Conservation (phyloP, 2,888 invertebrate genomes). For the Opisthograptis luteolata region DNA sequence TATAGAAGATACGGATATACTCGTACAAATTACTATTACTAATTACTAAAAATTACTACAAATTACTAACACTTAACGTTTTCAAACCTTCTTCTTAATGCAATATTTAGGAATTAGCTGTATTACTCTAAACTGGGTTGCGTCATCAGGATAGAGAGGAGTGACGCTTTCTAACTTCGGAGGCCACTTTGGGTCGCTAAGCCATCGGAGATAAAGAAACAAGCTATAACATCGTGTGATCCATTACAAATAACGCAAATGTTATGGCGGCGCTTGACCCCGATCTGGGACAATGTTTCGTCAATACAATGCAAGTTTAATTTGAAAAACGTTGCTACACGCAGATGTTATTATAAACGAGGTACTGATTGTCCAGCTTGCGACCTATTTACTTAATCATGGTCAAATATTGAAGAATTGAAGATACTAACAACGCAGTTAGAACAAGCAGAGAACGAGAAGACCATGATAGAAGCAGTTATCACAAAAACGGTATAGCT, state of each 20-base stretch:
- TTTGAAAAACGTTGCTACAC: conserved; percentile 18
- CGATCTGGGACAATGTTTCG: conserved; percentile 18
- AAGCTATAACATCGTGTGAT: conserved; percentile 13
- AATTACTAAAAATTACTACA: too few relatives aligned
- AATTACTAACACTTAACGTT: too few relatives aligned
- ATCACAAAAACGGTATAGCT: too few relatives aligned
- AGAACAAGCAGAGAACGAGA: neutral
- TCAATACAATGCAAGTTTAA: conserved; percentile 25
- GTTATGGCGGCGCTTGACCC: conserved; percentile 4
- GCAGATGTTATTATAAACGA: conserved; percentile 8
- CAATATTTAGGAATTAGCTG: too few relatives aligned
- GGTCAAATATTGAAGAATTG: conserved; percentile 16
- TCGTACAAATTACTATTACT: too few relatives aligned
- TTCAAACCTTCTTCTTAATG: too few relatives aligned
- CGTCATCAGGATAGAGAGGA: too few relatives aligned
- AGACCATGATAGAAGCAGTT: too few relatives aligned
- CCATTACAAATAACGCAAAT: conserved; percentile 10
- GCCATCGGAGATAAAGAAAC: neutral
- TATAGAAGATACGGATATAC: too few relatives aligned
- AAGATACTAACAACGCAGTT: neutral
- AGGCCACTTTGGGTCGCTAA: too few relatives aligned
- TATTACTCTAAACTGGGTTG: too few relatives aligned
- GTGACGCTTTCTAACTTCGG: too few relatives aligned
- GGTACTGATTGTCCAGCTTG: conserved; percentile 21
- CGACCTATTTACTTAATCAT: conserved; percentile 12